A percentile compares a stretch with the other conserved stretches of the same genome.
Evolutionary conservation across 1,140 invertebrate genomes (phyloP).

Genomic region (Sminthurides bifidus): DNA sequence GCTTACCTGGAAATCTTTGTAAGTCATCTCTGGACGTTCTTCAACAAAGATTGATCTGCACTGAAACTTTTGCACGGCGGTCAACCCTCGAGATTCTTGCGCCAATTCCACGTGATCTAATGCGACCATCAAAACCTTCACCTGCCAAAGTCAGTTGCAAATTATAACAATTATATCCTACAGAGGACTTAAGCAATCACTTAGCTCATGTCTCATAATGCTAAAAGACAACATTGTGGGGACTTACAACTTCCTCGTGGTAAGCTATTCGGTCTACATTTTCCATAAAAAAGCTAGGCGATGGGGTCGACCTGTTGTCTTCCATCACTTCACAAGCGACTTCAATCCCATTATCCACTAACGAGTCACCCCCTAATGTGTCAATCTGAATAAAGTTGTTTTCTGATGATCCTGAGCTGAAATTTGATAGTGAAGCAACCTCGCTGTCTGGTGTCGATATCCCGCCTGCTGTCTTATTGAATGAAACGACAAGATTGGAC

Average conservation of each 20-base stretch:
- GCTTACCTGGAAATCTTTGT: constrained; percentile 89
- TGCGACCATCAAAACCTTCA: constrained; percentile 68
- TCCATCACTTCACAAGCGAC: constrained; percentile 77
- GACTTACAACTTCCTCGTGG: constrained; percentile 14
- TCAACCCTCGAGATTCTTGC: constrained; percentile 61
- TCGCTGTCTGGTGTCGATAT: constrained; percentile 29
- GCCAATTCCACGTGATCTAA: constrained; percentile 68
- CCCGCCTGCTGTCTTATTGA: constrained; percentile 21
- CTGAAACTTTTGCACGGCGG: constrained; percentile 61
- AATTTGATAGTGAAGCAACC: constrained; percentile 23
- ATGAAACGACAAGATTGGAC: constrained; percentile 11
- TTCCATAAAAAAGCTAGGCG: constrained; percentile 57
- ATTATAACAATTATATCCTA: no score
- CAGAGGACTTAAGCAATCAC: no score
- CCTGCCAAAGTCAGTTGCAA: no score
- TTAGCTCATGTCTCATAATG: background rate
- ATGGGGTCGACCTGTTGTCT: constrained; percentile 37
- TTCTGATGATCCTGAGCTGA: constrained; percentile 22
- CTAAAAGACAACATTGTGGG: no score
- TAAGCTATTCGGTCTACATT: constrained; percentile 8
- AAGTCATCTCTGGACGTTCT: constrained; percentile 74
- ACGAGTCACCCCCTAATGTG: constrained; percentile 2
- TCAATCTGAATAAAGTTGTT: constrained; percentile 26
- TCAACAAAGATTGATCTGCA: constrained; percentile 60
- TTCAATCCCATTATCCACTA: constrained; percentile 44